Conservation (phyloP, 2,888 invertebrate genomes). For the Anticlea derivata region DNA sequence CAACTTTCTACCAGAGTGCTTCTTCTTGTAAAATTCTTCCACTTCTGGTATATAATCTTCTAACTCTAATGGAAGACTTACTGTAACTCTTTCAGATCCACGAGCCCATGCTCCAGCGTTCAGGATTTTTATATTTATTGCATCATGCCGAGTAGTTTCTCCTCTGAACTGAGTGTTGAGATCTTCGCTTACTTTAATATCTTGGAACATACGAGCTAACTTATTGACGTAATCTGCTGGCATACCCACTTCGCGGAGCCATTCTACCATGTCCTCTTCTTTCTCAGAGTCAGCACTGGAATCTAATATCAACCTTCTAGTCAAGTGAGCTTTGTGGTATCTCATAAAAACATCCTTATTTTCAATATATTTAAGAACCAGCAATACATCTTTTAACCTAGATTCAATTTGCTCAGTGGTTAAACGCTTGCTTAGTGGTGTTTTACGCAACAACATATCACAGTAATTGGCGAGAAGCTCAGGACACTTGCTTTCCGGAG, state of each 20-base stretch:
- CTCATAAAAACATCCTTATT: constrained; percentile 99
- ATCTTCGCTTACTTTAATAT: constrained; percentile 98
- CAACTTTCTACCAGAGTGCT: constrained; percentile 98
- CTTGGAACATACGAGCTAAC: constrained; percentile 98
- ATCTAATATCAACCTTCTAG: constrained; percentile 96
- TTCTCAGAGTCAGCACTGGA: constrained; percentile 99
- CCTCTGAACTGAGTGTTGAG: constrained; percentile 96
- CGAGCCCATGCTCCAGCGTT: constrained; percentile 99
- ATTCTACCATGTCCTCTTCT: constrained; percentile 99
- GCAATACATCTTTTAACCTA: constrained; percentile 94
- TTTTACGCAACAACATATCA: constrained; percentile 98
- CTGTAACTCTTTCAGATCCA: constrained; percentile 96
- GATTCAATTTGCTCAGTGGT: constrained; percentile 98
- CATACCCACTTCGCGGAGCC: constrained; percentile 99
- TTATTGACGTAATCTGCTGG: constrained; percentile 99
- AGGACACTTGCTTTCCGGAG: constrained; percentile 98
- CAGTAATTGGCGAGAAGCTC: constrained; percentile 99
- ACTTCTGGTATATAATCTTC: constrained; percentile 99
- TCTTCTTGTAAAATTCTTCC: constrained; percentile 98
- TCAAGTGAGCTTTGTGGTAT: constrained; percentile 99
- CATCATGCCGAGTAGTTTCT: constrained; percentile 91
- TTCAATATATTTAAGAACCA: constrained; percentile 99
- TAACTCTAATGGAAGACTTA: constrained; percentile 97
- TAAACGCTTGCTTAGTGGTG: constrained; percentile 97
- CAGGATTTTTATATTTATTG: constrained; percentile 98